phyloP scores from a whole-genome alignment of 2,113 vertebrate species.

The Aegotheles bennettii region DNA sequence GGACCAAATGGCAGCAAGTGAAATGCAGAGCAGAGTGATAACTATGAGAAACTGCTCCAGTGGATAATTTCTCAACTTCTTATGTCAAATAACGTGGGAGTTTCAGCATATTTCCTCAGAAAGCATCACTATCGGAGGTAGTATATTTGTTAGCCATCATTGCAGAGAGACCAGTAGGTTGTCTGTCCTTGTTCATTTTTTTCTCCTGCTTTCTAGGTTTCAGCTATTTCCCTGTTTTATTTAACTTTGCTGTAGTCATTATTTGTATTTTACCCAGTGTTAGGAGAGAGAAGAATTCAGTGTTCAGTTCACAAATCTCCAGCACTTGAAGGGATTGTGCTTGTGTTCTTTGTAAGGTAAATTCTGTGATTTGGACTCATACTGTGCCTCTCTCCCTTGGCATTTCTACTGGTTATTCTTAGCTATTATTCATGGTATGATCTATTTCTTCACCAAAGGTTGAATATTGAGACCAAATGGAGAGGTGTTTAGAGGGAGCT shows the following conservation, averaged over 20 bases:
- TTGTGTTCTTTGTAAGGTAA: not conserved
- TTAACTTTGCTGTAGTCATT: not conserved
- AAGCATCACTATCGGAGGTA: not conserved
- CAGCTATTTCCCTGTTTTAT: not conserved
- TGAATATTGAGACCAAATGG: not conserved
- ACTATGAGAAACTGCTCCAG: not conserved
- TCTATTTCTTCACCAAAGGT: not conserved
- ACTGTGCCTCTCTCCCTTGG: not conserved
- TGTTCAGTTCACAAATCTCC: not conserved
- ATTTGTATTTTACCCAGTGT: not conserved
- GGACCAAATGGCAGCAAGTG: conserved; percentile 3
- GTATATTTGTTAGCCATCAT: not conserved
- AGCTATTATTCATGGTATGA: not conserved
- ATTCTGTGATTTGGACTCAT: not conserved
- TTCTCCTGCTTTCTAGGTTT: not conserved
- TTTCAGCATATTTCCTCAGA: not conserved
- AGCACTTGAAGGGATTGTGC: not conserved
- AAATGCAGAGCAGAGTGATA: conserved; percentile 6
- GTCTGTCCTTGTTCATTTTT: fast-evolving
- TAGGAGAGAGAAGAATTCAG: not conserved
- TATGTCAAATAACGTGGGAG: not conserved
- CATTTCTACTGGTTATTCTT: not conserved
- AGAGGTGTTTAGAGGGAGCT: not conserved
- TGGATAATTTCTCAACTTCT: not conserved
- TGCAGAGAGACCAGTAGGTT: not conserved